phyloP scores from a whole-genome alignment of 2,888 invertebrate species.

The Spilosoma lubricipeda region DNA sequence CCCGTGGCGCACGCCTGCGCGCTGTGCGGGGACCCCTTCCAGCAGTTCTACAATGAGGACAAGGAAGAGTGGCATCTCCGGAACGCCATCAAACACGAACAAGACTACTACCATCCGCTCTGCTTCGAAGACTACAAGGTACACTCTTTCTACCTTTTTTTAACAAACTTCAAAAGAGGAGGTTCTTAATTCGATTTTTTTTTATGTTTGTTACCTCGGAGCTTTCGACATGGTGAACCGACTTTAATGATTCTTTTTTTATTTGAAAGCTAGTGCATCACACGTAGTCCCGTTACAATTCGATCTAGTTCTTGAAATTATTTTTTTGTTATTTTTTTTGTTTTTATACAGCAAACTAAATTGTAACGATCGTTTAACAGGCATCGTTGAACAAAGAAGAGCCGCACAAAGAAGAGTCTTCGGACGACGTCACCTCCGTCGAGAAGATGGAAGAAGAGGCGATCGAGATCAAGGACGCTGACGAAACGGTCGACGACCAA shows the following conservation, averaged over 20 bases:
- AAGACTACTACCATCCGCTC: slow-evolving; percentile 94
- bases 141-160: slow-evolving; percentile 14
- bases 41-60: slow-evolving; percentile 98
- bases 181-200: too few relatives aligned
- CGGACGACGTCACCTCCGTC: slow-evolving; percentile 58
- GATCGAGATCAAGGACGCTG: slow-evolving; percentile 80
- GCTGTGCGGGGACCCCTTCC: slow-evolving; percentile 97
- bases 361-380: slow-evolving; percentile 46
- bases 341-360: neutral
- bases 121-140: slow-evolving; percentile 96
- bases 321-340: too few relatives aligned
- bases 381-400: slow-evolving; percentile 70
- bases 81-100: slow-evolving; percentile 92
- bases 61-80: slow-evolving; percentile 98
- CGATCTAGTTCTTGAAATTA: too few relatives aligned
- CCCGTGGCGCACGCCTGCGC: slow-evolving; percentile 91
- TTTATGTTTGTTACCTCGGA: too few relatives aligned
- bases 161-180: too few relatives aligned
- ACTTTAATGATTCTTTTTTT: too few relatives aligned
- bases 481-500: slow-evolving; percentile 71
- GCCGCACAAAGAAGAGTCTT: slow-evolving; percentile 49
- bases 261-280: too few relatives aligned
- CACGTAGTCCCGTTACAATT: too few relatives aligned
- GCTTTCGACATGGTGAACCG: too few relatives aligned
- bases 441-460: slow-evolving; percentile 65